These are phyloP conservation scores for Probaryconus sp. DNA, from an alignment of 1,140 invertebrate species.

Conservation along the genomic window DNA sequence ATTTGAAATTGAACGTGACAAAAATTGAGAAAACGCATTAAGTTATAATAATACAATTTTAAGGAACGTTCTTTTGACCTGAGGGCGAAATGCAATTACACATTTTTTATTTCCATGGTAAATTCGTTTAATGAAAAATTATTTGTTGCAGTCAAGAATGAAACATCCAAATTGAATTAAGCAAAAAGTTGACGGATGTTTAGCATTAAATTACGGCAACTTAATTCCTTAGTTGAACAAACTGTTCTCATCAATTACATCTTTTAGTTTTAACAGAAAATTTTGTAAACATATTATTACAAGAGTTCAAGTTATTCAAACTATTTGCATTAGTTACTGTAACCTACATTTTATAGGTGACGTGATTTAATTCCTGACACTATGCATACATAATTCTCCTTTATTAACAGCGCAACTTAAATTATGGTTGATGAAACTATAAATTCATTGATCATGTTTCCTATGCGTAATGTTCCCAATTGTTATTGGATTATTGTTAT, in stretches of 20 bases:
- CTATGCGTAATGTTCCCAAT: constrained; percentile 26
- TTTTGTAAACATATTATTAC: constrained; percentile 48
- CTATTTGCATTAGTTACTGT: constrained; percentile 54
- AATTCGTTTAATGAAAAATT: constrained; percentile 14
- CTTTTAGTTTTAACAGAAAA: constrained; percentile 26
- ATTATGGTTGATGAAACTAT: constrained; percentile 56
- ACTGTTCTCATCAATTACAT: constrained; percentile 29
- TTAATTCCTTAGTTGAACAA: constrained; percentile 10
- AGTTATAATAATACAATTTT: constrained; percentile 45
- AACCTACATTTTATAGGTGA: constrained; percentile 59
- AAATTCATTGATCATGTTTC: constrained; percentile 50
- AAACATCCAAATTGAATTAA: constrained; percentile 15
- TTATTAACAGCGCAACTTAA: constrained; percentile 58
- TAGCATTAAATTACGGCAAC: constrained; percentile 27
- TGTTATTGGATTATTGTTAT: constrained; percentile 37
- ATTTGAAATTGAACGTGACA: constrained; percentile 50
- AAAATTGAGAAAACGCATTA: constrained; percentile 32
- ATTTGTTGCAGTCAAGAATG: background rate
- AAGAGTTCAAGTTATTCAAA: constrained; percentile 45
- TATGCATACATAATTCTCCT: constrained; percentile 57
- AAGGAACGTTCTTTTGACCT: constrained; percentile 16
- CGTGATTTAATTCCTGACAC: constrained; percentile 49
- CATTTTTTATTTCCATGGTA: background rate
- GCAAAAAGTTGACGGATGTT: constrained; percentile 10
- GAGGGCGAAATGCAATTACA: background rate